A percentile compares a stretch with the other conserved stretches of the same genome.
Conservation (phyloP, 2,113 vertebrate species). For the Sphyrna mokarran region DNA sequence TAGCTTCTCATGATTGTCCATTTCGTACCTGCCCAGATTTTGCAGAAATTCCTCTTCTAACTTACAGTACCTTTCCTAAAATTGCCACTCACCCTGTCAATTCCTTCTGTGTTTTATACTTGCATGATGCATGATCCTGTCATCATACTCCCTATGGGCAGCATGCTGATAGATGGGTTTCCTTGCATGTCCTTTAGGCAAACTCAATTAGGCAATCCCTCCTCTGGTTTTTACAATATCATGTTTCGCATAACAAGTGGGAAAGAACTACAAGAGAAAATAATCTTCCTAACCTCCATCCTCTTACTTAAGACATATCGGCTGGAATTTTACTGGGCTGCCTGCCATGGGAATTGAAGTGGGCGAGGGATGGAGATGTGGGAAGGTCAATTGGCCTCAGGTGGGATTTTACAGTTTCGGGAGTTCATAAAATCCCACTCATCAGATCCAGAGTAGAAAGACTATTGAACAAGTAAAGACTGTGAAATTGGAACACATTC, state of each 20-base stretch:
- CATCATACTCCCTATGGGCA: background rate
- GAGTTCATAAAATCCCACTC: too few species aligned
- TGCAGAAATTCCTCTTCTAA: background rate
- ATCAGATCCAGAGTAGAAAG: background rate
- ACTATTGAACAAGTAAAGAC: background rate
- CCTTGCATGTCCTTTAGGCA: constrained; percentile 18
- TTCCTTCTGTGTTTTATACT: constrained; percentile 1
- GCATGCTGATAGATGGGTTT: constrained; percentile 8
- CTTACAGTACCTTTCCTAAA: background rate
- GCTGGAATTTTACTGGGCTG: too few species aligned
- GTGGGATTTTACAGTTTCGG: too few species aligned
- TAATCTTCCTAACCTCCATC: background rate
- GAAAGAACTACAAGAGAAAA: background rate
- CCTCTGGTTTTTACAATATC: background rate
- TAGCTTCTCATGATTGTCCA: background rate
- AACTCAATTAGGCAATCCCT: constrained; percentile 29
- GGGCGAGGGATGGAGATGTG: too few species aligned
- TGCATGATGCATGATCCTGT: constrained; percentile 14
- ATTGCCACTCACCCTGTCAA: constrained; percentile 5
- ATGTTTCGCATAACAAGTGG: background rate
- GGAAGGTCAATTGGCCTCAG: too few species aligned
- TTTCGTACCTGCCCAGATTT: background rate
- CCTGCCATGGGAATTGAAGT: too few species aligned
- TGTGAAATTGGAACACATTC: background rate
- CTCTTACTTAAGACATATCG: background rate